Base-by-base conservation (phyloP, 2,888 invertebrate genomes). In the Trilocha varians region DNA sequence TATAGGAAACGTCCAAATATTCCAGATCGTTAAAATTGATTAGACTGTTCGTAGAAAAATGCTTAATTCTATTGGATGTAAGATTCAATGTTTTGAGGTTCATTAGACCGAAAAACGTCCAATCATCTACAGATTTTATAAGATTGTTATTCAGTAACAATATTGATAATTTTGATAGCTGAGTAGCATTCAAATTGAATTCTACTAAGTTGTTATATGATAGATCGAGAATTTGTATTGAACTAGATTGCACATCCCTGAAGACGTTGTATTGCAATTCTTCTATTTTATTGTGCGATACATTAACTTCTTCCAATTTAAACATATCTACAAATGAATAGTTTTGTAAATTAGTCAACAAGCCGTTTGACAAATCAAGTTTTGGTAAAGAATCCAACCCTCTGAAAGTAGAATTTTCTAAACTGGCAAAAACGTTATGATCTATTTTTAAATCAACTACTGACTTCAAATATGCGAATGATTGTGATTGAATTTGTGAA, bases 261-360 rank as follows among this genome's bases (percentile, higher is more conserved):
- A 80, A 76, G 3, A 62, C 48, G 49, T 79, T 72, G 44, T 57
- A 77, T 43, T 74, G 57, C 14, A 82, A 25, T 16, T 56, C 56
- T 16, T 43, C 53, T 38, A 82, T 54, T 42, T 60, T 58, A 46
- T 71, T 62, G 37, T 57, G 55, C 9, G 80, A 79, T 32, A 74
- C 52, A 37, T 79, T 79, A 1, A 82, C 51, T 14, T 59, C 49
- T 39, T 52, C 66, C 36, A 82, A 51, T 32, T 57, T 43, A 13
- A 37, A 43, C 79, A 80, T 75, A 11, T 67, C 62, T 16, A 47
- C 55, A 45, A 82, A 77, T 9, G 80, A 72, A 15, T 56, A 54
- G 42, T 79, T 80, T 38, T 61, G 59, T 9, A 78, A 46, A 3
- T 40, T 40, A 14, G 52, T 64, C 33, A 80, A 42, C 13, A 55